Percentiles rank a stretch among this genome's conserved stretches.
Conservation (phyloP, 2,113 vertebrate species). For the Pardalotus punctatus region DNA sequence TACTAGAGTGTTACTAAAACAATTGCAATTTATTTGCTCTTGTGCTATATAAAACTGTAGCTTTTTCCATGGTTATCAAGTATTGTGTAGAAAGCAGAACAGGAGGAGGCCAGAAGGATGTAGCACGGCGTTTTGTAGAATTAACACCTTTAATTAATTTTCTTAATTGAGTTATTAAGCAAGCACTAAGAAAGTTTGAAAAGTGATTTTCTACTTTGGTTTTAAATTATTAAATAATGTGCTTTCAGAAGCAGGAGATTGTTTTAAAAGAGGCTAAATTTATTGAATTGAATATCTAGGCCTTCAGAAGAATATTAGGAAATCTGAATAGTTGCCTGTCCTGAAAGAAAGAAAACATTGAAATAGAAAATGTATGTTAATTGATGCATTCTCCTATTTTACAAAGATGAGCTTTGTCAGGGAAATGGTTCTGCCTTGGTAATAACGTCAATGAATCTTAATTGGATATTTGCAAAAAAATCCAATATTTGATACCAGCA, state of each 20-base stretch:
- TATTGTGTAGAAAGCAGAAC: background rate
- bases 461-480: background rate
- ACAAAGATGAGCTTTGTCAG: background rate
- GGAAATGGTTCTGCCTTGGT: background rate
- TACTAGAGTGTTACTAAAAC: background rate
- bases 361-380: background rate
- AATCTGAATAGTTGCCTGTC: background rate
- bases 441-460: background rate
- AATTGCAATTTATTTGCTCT: background rate
- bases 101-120: background rate
- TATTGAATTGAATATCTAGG: background rate
- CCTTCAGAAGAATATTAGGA: background rate
- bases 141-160: background rate
- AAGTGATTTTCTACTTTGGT: background rate
- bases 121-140: background rate
- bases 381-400: background rate
- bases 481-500: background rate
- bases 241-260: background rate
- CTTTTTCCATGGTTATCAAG: background rate
- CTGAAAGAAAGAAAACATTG: background rate
- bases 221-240: background rate
- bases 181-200: background rate
- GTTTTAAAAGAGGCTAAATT: background rate
- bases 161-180: background rate
- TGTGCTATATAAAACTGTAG: background rate